phyloP scores from a whole-genome alignment of 1,140 invertebrate genomes.

The Bombus cullumanus region DNA sequence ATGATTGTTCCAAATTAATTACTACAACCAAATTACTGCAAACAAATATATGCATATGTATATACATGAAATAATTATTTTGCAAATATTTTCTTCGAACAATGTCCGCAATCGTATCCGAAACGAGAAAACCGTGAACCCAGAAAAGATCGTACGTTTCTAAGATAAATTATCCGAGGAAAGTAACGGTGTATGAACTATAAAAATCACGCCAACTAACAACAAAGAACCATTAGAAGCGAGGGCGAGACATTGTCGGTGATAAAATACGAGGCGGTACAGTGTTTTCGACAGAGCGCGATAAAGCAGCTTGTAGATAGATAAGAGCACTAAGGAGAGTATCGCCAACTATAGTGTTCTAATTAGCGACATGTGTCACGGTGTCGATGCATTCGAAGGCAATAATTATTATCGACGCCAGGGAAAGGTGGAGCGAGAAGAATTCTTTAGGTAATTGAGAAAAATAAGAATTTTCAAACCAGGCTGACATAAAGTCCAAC shows the following conservation, averaged over 20 bases:
- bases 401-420: conserved; percentile 4
- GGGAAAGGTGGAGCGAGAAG: background rate
- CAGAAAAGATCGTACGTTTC: background rate
- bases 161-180: conserved; percentile 26
- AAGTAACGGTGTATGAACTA: background rate
- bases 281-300: conserved; percentile 39
- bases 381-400: background rate
- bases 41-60: too few species aligned
- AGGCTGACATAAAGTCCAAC: background rate
- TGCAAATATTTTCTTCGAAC: background rate
- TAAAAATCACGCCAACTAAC: conserved; percentile 1
- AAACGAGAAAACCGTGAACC: background rate
- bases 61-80: too few species aligned
- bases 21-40: too few species aligned
- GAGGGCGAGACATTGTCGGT: conserved; percentile 26
- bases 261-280: conserved; percentile 26
- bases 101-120: background rate
- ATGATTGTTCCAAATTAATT: too few species aligned
- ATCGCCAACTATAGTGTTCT: background rate
- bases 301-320: conserved; percentile 46
- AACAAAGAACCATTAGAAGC: conserved; percentile 47
- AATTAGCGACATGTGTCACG: conserved; percentile 45
- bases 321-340: conserved; percentile 11
- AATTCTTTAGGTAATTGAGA: background rate
- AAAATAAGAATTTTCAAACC: background rate